These are phyloP conservation scores for Malaclemys terrapin DNA, from an alignment of 2,113 vertebrate species.

Conservation along the genomic window DNA sequence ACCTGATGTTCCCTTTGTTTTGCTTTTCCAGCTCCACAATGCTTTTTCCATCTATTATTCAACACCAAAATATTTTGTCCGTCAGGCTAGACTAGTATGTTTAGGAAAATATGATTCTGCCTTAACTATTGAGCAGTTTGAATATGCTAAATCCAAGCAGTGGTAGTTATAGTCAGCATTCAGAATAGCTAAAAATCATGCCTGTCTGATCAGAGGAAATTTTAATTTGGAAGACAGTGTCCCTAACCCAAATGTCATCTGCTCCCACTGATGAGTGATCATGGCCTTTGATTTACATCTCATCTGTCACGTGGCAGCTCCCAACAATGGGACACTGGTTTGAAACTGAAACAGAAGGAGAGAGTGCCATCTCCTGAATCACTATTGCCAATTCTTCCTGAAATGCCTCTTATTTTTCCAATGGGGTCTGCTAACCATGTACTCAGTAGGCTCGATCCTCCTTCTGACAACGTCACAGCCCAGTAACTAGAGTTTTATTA, in stretches of 20 bases:
- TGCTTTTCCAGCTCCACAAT: background rate
- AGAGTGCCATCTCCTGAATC: background rate
- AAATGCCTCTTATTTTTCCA: background rate
- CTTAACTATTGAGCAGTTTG: background rate
- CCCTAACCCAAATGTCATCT: background rate
- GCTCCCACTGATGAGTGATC: background rate
- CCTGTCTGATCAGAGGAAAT: background rate
- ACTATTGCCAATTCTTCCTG: background rate
- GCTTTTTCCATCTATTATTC: background rate
- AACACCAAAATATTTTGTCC: background rate
- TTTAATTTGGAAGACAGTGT: constrained; percentile 18
- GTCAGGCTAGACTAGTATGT: background rate
- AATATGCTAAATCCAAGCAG: background rate
- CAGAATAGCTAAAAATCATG: background rate
- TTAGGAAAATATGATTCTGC: background rate
- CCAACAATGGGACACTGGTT: constrained; percentile 16
- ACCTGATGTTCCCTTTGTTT: rapidly evolving
- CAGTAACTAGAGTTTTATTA: background rate
- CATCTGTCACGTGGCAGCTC: constrained; percentile 50
- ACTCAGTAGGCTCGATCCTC: background rate
- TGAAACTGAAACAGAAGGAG: background rate
- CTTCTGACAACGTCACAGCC: too few species aligned
- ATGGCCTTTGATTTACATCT: constrained; percentile 21
- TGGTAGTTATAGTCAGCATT: background rate
- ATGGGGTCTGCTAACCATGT: background rate